Evolutionary conservation across 2,113 vertebrate genomes (phyloP).

Genomic region (Megaceryle torquata): DNA sequence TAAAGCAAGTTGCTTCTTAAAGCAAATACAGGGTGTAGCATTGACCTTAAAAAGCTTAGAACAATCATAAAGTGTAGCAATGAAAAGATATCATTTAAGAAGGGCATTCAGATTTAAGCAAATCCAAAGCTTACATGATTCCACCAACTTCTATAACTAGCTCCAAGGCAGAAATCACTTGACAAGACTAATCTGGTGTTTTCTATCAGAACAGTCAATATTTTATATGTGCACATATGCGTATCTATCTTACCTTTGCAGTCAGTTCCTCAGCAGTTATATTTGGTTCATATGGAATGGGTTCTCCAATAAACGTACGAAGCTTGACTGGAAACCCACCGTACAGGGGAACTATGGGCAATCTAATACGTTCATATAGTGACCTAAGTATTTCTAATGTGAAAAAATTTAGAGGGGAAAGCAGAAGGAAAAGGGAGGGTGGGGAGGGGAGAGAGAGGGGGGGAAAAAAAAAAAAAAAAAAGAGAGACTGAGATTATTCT

Average conservation of each 20-base stretch:
- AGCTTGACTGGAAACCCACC: conserved; percentile 97
- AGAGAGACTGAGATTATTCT: neutral
- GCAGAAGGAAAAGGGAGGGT: neutral
- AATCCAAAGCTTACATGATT: neutral
- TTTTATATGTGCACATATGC: neutral
- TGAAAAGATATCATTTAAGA: neutral
- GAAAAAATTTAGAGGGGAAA: neutral
- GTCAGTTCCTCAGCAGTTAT: conserved; percentile 85
- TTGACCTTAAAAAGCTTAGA: neutral
- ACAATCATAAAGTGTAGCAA: neutral
- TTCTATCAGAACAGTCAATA: neutral
- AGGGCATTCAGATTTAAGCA: neutral
- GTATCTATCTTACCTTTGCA: conserved; percentile 80
- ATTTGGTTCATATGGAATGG: conserved; percentile 91
- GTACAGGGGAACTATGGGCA: conserved; percentile 88
- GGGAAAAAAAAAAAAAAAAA: too few relatives aligned
- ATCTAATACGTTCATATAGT: conserved; percentile 86
- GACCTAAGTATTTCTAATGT: conserved; percentile 80
- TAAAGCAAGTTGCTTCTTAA: neutral
- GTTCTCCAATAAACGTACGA: conserved; percentile 91
- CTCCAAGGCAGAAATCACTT: neutral
- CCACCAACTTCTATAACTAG: neutral
- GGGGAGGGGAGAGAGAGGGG: too few relatives aligned
- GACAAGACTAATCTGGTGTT: neutral
- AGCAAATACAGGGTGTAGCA: neutral